Evolutionary conservation across 2,888 invertebrate species (phyloP).

Genomic region (Pandemis heparana): DNA sequence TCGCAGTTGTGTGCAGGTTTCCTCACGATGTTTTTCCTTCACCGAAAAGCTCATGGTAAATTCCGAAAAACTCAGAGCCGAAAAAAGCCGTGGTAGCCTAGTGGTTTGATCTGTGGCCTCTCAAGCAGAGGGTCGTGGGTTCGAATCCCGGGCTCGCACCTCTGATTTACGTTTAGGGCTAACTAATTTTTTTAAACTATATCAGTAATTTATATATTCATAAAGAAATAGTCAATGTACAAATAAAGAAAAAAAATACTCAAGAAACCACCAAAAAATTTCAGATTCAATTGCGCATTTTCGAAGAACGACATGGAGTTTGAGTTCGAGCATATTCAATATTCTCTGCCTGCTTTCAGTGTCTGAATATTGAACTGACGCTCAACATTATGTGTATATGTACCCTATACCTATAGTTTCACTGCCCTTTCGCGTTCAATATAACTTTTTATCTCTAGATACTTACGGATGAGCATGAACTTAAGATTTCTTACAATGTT

Average conservation of each 20-base stretch:
- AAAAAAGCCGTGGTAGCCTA: too few species aligned
- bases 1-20: too few species aligned
- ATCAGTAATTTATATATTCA: too few species aligned
- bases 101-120: too few species aligned
- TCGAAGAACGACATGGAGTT: neutral
- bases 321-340: neutral
- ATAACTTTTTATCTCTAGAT: conserved; percentile 20
- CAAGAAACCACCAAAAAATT: too few species aligned
- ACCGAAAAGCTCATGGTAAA: too few species aligned
- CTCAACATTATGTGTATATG: neutral
- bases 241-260: too few species aligned
- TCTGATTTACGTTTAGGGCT: neutral
- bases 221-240: too few species aligned
- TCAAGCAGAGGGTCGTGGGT: too few species aligned
- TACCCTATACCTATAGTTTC: neutral
- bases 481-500: conserved; percentile 37
- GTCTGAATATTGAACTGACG: neutral
- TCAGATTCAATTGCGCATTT: neutral
- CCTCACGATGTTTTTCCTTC: too few species aligned
- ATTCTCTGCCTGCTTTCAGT: neutral
- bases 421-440: conserved; percentile 15
- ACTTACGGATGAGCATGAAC: conserved; percentile 31
- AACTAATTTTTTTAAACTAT: neutral
- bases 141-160: too few species aligned
- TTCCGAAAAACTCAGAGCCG: too few species aligned